Conservation (phyloP, 2,113 vertebrate species). For the Rana temporaria region DNA sequence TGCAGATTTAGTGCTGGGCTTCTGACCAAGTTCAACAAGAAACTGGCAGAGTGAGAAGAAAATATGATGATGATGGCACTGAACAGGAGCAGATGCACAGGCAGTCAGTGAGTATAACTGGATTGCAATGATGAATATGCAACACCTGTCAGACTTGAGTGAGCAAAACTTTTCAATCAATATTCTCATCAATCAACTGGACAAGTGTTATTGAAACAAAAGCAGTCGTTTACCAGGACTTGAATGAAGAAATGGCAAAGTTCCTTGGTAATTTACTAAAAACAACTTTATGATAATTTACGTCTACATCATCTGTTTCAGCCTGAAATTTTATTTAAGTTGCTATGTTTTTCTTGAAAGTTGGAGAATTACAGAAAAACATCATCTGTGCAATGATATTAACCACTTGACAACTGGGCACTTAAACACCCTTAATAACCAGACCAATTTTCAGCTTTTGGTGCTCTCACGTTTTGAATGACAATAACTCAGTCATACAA, state of each 20-base stretch:
- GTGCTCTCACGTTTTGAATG: no score
- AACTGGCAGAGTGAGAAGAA: conserved; percentile 31
- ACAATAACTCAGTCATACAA: no score
- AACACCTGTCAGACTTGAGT: conserved; percentile 46
- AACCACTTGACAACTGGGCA: no score
- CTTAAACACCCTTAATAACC: no score
- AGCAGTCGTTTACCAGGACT: not conserved
- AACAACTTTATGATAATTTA: no score
- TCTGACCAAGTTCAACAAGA: conserved; percentile 9
- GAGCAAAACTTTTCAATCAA: conserved; percentile 52
- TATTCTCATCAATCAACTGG: conserved; percentile 49
- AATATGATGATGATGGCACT: conserved; percentile 29
- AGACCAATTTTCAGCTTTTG: no score
- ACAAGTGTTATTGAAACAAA: conserved; percentile 23
- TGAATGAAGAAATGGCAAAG: not conserved
- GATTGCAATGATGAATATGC: conserved; percentile 52
- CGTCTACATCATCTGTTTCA: no score
- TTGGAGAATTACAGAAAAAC: no score
- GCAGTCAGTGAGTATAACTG: conserved; percentile 34
- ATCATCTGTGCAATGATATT: no score
- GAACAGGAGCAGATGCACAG: conserved; percentile 37
- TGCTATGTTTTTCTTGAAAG: no score
- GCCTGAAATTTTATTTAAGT: no score
- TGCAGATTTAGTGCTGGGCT: conserved; percentile 12
- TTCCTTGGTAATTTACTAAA: not conserved